Evolutionary conservation across 1,140 invertebrate species (phyloP), one percentile per base, ranked within the genome.

Genomic region (Leptinotarsa texana): DNA sequence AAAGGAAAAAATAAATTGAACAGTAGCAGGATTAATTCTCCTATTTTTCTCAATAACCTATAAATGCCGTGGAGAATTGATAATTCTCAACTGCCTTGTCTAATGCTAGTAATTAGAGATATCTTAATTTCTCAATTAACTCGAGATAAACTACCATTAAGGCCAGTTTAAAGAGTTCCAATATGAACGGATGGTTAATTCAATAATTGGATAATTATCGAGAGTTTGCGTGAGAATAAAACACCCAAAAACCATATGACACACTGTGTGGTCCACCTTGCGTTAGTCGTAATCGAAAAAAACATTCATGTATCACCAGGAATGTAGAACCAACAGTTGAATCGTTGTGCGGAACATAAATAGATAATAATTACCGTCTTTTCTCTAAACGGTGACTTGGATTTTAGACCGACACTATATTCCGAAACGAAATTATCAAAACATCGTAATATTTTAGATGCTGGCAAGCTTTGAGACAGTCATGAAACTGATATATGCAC

Each of bases 171-270:
- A 67, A 27, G 27, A 24, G 27, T 67, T 24, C 18, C 24, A 67
- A 57, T 57, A 18, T 67, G 27, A 67, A n/a, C 27, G 22, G 21
- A 17, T 24, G 13, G 24, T 67, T 67, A 67, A 67, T 67, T 67
- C 65, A 42, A 67, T 67, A 42, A 67, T 67, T 67, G 42, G 65
- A 67, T 67, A 67, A 67, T 67, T 57, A 57, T 57, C n/a, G 65
- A 8, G 22, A 17, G 24, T 67, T 15, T 11, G 22, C 42, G 65
- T 67, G 65, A 67, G 65, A 67, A 67, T n/a, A n/a, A 13, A 27
- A 18, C 51, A n/a, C 51, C 51, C 51, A 57, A 57, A 57, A 57
- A 57, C n/a, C 1, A 18, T 57, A 18, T 2, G 15, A 18, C 51
- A 57, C n/a, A 57, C 15, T 57, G 51, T 15, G 51, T 57, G 51